Conservation (phyloP, 2,113 vertebrate species). For the Myanophis thanlyinensis region DNA sequence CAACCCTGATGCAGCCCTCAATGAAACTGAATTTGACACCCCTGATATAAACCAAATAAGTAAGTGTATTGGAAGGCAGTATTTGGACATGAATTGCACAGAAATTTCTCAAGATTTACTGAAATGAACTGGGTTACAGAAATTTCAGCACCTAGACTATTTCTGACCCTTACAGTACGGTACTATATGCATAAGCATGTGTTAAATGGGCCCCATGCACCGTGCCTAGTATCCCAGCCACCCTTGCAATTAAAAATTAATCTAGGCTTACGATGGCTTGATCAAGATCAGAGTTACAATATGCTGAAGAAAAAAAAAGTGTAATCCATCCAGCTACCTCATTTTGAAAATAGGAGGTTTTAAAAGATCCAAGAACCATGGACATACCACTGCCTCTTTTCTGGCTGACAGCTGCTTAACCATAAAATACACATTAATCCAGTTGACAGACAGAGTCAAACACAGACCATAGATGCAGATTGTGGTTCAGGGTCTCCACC, state of each 20-base stretch:
- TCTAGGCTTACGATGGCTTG: background rate
- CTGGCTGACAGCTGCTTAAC: background rate
- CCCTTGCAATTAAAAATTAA: background rate
- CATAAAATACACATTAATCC: background rate
- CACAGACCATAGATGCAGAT: background rate
- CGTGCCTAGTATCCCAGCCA: background rate
- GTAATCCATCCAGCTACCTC: background rate
- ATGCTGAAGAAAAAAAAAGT: background rate
- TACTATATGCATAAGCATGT: background rate
- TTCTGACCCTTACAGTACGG: background rate
- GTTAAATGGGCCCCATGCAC: background rate
- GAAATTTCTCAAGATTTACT: background rate
- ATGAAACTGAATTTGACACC: no score
- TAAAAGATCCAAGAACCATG: background rate
- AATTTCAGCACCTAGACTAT: background rate
- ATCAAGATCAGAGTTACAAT: background rate
- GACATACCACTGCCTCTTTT: background rate
- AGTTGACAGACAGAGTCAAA: background rate
- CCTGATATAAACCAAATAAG: background rate
- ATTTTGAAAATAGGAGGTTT: background rate
- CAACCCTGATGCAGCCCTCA: no score
- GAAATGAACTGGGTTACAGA: background rate
- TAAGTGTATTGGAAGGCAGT: background rate
- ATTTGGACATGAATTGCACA: background rate
- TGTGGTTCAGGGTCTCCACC: background rate